Percentiles rank a stretch among this genome's conserved stretches.
Evolutionary conservation across 2,113 vertebrate genomes (phyloP).

Genomic region (Sinocyclocheilus grahami): DNA sequence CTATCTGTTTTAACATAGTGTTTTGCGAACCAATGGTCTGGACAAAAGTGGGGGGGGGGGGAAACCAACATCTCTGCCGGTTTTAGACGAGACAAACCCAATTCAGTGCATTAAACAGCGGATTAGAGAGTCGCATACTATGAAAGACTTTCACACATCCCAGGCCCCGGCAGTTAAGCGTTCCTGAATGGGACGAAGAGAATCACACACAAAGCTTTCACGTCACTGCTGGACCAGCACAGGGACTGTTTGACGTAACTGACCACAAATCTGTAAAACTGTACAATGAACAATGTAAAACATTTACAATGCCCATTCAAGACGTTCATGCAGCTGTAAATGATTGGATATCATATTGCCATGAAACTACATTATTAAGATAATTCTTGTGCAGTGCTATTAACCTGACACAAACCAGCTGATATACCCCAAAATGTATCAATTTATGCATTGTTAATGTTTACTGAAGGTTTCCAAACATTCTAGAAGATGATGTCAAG

Average conservation of each 20-base stretch:
- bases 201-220: slow-evolving; percentile 64
- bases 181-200: slow-evolving; percentile 64
- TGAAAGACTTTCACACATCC: slow-evolving; percentile 55
- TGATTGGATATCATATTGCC: not conserved
- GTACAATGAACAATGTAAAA: not conserved
- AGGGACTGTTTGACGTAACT: slow-evolving; percentile 59
- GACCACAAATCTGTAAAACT: slow-evolving; percentile 11
- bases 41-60: slow-evolving; percentile 42
- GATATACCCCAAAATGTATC: not conserved
- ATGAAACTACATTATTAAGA: not conserved
- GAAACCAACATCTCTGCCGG: slow-evolving; percentile 41
- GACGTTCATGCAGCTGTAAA: not conserved
- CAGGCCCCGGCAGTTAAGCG: slow-evolving; percentile 63
- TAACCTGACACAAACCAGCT: not conserved
- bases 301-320: not conserved
- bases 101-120: slow-evolving; percentile 56
- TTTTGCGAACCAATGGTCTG: slow-evolving; percentile 63
- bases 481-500: not conserved
- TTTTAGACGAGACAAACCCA: slow-evolving; percentile 49
- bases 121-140: slow-evolving; percentile 66
- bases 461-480: not conserved
- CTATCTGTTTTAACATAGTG: slow-evolving; percentile 33
- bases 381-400: not conserved
- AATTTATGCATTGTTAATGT: not conserved
- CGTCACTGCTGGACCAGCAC: slow-evolving; percentile 53